These are phyloP conservation scores for Helicoverpa armigera DNA, from an alignment of 1,140 invertebrate species.

Conservation along the genomic window DNA sequence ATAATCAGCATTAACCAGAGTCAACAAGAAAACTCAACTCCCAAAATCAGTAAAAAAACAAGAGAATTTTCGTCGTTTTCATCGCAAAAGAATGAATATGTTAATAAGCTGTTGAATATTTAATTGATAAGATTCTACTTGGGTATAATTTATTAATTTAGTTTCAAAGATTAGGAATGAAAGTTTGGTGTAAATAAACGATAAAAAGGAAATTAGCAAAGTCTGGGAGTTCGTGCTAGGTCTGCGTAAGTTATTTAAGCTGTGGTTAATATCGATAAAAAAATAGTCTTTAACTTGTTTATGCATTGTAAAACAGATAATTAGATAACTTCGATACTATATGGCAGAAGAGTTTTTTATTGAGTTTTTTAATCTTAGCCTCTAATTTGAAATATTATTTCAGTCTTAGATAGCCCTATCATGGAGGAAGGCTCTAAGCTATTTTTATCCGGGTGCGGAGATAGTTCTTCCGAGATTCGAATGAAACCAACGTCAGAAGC, in stretches of 20 bases:
- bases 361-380: no score
- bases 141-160: constrained; percentile 6
- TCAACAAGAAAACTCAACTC: neutral
- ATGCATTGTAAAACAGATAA: no score
- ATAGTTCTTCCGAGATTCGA: no score
- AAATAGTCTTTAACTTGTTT: neutral
- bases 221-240: neutral
- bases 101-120: constrained; percentile 3
- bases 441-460: no score
- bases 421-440: no score
- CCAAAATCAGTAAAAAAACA: neutral
- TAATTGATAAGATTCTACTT: neutral
- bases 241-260: neutral
- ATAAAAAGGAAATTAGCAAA: neutral
- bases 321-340: no score
- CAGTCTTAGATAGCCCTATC: no score
- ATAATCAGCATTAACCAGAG: neutral
- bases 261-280: neutral
- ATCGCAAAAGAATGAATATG: neutral
- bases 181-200: neutral
- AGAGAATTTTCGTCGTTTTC: neutral
- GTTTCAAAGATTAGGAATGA: neutral
- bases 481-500: no score
- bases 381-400: no score
- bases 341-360: no score